phyloP scores from a whole-genome alignment of 2,113 vertebrate genomes.

The Electrona antarctica region DNA sequence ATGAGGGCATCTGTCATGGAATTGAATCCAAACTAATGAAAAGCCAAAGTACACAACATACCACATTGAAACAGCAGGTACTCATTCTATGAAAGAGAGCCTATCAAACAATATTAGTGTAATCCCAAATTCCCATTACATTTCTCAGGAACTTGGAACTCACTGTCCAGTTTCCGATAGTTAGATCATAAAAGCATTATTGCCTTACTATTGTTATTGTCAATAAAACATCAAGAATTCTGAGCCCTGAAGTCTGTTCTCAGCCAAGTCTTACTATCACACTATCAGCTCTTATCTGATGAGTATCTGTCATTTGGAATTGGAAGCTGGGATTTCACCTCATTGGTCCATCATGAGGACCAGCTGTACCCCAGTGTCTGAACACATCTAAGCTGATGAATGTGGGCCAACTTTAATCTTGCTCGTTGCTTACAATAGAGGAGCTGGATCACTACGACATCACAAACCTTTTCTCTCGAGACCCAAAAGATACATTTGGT shows the following conservation, averaged over 20 bases:
- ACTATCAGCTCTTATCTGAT: slow-evolving; percentile 5
- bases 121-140: slow-evolving; percentile 6
- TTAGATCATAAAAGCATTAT: slow-evolving; percentile 48
- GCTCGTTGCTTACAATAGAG: slow-evolving; percentile 25
- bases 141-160: slow-evolving; percentile 22
- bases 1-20: slow-evolving; percentile 66
- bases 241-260: slow-evolving; percentile 44
- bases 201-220: slow-evolving; percentile 45
- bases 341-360: slow-evolving; percentile 33
- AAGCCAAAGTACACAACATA: slow-evolving; percentile 37
- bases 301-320: slow-evolving; percentile 13
- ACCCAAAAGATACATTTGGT: too few species aligned
- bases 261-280: slow-evolving; percentile 30
- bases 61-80: slow-evolving; percentile 45
- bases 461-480: too few species aligned
- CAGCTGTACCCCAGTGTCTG: slow-evolving; percentile 47
- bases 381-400: slow-evolving; percentile 66
- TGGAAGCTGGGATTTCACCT: slow-evolving; percentile 32
- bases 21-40: slow-evolving; percentile 68
- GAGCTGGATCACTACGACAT: not conserved
- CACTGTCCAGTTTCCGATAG: slow-evolving; percentile 27
- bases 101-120: slow-evolving; percentile 32
- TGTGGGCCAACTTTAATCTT: slow-evolving; percentile 62
- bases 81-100: slow-evolving; percentile 15
- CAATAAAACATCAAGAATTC: slow-evolving; percentile 42